Base-by-base conservation (phyloP, 2,113 vertebrate genomes). In the Zapus hudsonius region DNA sequence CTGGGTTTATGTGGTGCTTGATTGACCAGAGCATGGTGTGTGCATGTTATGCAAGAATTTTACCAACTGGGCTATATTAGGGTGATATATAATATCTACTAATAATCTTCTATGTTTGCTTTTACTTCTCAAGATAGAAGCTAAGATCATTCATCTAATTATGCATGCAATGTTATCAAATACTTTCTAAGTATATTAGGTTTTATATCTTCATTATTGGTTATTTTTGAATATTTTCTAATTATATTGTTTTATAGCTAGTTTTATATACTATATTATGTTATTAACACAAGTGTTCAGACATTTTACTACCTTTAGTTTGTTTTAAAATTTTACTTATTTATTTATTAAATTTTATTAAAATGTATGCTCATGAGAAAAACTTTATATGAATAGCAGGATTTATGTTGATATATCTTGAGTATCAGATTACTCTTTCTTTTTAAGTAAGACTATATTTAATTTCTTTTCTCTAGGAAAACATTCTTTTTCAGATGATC, bases 361-460 rank as follows among this genome's bases (percentile, higher is more conserved):
- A 89, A 89, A 92, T 79, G 22, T 72, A 6, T 70, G 27, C 11
- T 92, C 20, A 89, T 87, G 20, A 79, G 3, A 91, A 75, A 79
- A 87, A 25, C 47, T 36, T 83, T 61, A 75, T 75, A 72, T 59
- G 61, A 42, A 52, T 36, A 57, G 52, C 55, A 78, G 12, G 15
- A 44, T 64, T 76, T 88, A 31, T 67, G 25, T 90, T 88, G 11
- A 72, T 22, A 70, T 55, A 55, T 47, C 52, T 87, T 78, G 8
- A 52, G 67, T 69, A 69, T 84, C 42, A 89, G 23, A 42, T 69
- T 66, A 80, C 23, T n/a, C n/a, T 72, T 10, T 7, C 40, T 19
- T 88, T 11, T 88, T 70, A 83, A 84, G 1, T 92, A 36, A 78
- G 52, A 90, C 2, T 52, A 15, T 79, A 40, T 88, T 85, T 81